Base-by-base conservation (phyloP, 1,140 invertebrate species). In the Oppia nitens region DNA sequence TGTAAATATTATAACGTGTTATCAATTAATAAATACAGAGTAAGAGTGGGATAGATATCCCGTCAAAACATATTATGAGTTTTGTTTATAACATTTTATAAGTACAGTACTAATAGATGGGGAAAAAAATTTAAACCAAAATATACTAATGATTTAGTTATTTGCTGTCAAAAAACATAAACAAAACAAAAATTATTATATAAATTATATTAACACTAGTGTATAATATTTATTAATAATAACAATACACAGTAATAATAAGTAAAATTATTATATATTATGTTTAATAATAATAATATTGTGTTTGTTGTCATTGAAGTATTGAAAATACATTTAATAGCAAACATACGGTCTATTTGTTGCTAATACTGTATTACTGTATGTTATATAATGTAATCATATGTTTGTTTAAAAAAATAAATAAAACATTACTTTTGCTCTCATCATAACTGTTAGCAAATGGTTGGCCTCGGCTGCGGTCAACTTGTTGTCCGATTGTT, bases 401-500 rank as follows among this genome's bases (percentile, higher is more conserved):
- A 56, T n/a, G 26, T 49, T 58, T 21, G 24, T n/a, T 55, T 55
- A 6, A 25, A 21, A 4, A 47, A 23, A 21, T 9, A n/a, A 47
- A 9, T 60, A 48, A 9, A 9, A 51, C 4, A 17, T 29, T 32
- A 62, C 61, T 59, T 63, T 53, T 48, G 63, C 63, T 55, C 62
- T 62, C 21, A 57, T 32, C 63, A 64, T 64, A 17, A 64, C 63
- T 47, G 25, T 25, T 54, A 50, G 50, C 17, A 64, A 59, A 52
- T 64, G 62, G 20, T 47, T 21, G n/a, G 47, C 32, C 53, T 64
- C 63, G 26, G 62, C 61, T 2, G 62, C 57, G 25, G 61, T 62
- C 28, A 64, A 53, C 26, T 57, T 9, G 23, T 14, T 57, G 11
- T 57, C 50, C 6, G 32, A n/a, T n/a, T n/a, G n/a, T n/a, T n/a